A percentile compares a stretch with the other conserved stretches of the same genome.
Evolutionary conservation across 2,113 vertebrate species (phyloP).

Genomic region (Hippopotamus amphibius): DNA sequence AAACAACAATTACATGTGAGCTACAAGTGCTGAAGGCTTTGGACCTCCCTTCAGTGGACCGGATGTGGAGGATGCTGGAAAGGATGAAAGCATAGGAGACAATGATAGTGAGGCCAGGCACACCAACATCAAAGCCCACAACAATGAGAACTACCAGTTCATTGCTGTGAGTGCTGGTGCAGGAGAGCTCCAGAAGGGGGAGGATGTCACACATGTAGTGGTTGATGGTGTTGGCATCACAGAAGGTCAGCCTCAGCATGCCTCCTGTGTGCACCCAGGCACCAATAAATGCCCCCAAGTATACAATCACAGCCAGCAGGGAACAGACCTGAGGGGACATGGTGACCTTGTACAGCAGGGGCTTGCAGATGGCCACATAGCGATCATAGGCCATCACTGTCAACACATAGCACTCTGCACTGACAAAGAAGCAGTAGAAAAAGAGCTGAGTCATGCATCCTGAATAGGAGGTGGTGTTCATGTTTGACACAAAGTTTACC

Average conservation of each 20-base stretch:
- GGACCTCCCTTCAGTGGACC: not conserved
- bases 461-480: constrained; percentile 44
- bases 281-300: not conserved
- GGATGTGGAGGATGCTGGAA: not conserved
- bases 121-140: not conserved
- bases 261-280: constrained; percentile 49
- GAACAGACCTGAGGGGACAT: not conserved
- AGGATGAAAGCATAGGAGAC: constrained; percentile 35
- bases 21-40: constrained; percentile 29
- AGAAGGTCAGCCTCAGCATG: constrained; percentile 56
- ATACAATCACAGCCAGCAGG: not conserved
- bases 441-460: too few relatives aligned
- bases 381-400: constrained; percentile 10
- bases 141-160: not conserved
- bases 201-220: constrained; percentile 61
- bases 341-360: not conserved
- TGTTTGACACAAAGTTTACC: not conserved
- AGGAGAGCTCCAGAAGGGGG: constrained; percentile 28
- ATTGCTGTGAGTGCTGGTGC: not conserved
- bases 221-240: not conserved
- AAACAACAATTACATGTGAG: constrained; percentile 54
- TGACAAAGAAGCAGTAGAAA: constrained; percentile 60
- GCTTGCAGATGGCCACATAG: constrained; percentile 21
- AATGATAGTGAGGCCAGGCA: not conserved
- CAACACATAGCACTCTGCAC: constrained; percentile 47